Evolutionary conservation across 23 tunicate genomes (phyloP).

Genomic region (Oikopleura dioica): DNA sequence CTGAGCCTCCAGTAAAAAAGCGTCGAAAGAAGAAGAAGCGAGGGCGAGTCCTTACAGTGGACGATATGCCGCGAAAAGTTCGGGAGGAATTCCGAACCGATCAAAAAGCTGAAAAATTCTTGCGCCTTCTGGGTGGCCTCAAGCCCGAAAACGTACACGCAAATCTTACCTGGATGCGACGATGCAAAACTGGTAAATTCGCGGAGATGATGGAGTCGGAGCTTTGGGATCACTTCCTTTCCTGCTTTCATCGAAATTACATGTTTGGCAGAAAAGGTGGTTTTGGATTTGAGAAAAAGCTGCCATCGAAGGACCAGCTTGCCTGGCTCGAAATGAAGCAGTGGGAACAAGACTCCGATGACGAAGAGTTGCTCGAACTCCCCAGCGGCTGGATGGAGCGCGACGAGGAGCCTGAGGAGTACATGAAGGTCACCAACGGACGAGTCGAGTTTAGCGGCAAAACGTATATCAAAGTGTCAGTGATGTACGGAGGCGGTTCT

Average conservation of each 20-base stretch:
- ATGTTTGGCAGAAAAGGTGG: slow-evolving; percentile 3
- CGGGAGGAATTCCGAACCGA: slow-evolving; percentile 8
- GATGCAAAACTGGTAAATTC: slow-evolving; percentile 11
- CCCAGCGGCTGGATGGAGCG: not conserved
- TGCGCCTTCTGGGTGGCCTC: not conserved
- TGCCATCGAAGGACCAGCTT: not conserved
- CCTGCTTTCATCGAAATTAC: slow-evolving; percentile 7
- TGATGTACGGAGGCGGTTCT: not conserved
- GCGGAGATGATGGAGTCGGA: slow-evolving; percentile 13
- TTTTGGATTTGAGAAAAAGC: not conserved
- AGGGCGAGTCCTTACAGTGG: not conserved
- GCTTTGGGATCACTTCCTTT: slow-evolving; percentile 7
- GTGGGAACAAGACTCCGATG: not conserved
- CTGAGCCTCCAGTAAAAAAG: slow-evolving; percentile 7
- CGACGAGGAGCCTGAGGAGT: not conserved
- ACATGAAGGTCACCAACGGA: not conserved
- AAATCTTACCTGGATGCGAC: not conserved
- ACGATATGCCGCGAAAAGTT: slow-evolving; percentile 11
- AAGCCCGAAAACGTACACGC: slow-evolving; percentile 13
- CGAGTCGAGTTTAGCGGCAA: not conserved
- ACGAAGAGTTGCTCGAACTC: not conserved
- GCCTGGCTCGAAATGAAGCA: slow-evolving; percentile 1
- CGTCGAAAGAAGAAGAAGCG: slow-evolving; percentile 1
- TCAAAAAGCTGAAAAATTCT: slow-evolving; percentile 8
- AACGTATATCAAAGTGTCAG: not conserved